Base-by-base conservation (phyloP, 1,140 invertebrate genomes). In the Aphidius gifuensis region DNA sequence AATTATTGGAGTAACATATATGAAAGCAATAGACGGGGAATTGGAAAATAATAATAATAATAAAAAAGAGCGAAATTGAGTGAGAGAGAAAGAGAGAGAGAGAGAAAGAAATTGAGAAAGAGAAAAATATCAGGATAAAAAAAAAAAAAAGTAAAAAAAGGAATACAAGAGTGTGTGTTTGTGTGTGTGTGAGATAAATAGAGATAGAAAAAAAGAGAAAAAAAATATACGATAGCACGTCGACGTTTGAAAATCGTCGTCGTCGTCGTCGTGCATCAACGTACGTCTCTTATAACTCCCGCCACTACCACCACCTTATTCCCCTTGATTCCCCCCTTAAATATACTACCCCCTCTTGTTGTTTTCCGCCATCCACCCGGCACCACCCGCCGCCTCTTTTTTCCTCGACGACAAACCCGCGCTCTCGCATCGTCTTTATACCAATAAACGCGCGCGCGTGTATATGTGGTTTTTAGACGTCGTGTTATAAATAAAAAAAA, bases 361-460 rank as follows among this genome's bases (percentile, higher is more conserved):
- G 4, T 32, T 32, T 32, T 32, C 46, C 47, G 47, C 48, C 23
- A 47, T 21, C 40, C 21, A n/a, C 38, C 59, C 39, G 32, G 39
- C 44, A 6, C 43, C 46, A 21, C 61, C 56, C 57, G 53, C 62
- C 47, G 38, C 7, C 49, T 43, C 43, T 5, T 54, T 9, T 51
- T 11, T 42, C 23, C 23, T 32, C 23, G 23, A 32, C 23, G 23
- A 32, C 23, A 32, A 32, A 32, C 23, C 23, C 23, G 23, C 23
- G 23, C 23, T 32, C 23, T 32, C 23, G 23, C 40, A 49, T 58
- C 56, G 54, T 55, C 51, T 51, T 55, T 43, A 9, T 11, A 42
- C 38, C 45, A 16, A 55, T 64, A 65, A 62, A 55, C 64, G 68
- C 66, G 65, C 65, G 65, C 67, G 65, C 58, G 56, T 59, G 64